phyloP scores from a whole-genome alignment of 2,113 vertebrate genomes.

The Rhabdornis inornatus region DNA sequence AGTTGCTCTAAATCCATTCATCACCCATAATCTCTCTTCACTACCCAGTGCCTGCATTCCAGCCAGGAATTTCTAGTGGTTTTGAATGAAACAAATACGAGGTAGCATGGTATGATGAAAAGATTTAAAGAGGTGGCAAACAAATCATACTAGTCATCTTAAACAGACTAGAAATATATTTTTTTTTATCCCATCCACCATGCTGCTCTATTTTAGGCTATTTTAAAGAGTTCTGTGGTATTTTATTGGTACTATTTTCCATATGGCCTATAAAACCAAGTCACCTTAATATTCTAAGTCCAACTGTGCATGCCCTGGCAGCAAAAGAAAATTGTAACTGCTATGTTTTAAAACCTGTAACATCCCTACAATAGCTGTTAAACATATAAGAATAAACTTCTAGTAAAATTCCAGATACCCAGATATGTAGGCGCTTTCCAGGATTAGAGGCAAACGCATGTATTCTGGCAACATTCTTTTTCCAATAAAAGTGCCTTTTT shows the following conservation, averaged over 20 bases:
- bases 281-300: conserved; percentile 25
- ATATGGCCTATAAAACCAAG: conserved; percentile 26
- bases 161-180: background rate
- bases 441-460: background rate
- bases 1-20: background rate
- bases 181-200: background rate
- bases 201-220: background rate
- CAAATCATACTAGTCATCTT: background rate
- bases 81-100: background rate
- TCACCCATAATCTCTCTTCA: background rate
- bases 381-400: background rate
- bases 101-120: background rate
- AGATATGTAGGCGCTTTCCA: background rate
- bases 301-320: background rate
- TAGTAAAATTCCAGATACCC: background rate
- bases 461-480: background rate
- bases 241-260: conserved; percentile 36
- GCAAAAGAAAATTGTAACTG: background rate
- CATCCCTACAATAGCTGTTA: background rate
- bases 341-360: background rate
- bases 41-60: background rate
- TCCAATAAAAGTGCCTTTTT: background rate
- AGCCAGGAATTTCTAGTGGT: background rate
- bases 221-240: conserved; percentile 6
- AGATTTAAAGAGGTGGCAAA: background rate